Evolutionary conservation across 1,140 invertebrate genomes (phyloP), one percentile per base, ranked within the genome.

Genomic region (Drosophila rufa): DNA sequence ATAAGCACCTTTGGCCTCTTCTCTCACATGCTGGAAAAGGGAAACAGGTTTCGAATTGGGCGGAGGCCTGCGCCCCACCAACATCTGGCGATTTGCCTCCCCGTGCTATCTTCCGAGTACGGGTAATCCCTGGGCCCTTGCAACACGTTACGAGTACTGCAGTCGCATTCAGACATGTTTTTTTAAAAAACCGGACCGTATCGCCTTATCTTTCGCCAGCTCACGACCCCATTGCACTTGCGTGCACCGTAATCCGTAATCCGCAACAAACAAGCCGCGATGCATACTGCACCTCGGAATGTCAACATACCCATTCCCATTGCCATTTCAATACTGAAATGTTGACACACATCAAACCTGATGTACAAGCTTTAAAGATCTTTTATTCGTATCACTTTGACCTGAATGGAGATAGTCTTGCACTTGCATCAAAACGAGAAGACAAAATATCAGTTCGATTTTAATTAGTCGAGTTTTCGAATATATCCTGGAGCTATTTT

Each of bases 171-270:
- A 40, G 22, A 45, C 59, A 25, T 76, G 27, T 53, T 53, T 59
- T 38, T 53, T 69, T 12, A 69, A 38, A 19, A 70, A 70, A 51
- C 51, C 53, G 36, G 36, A 43, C 55, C 38, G 62, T 43, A 46
- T 14, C 22, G 40, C 51, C 46, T 79, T 79, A 79, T 79, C 76
- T 58, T 14, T 48, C 33, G 56, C 75, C 40, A 59, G 69, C 67
- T 67, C 50, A 59, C 67, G 74, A 78, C 67, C 79, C 60, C 47
- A 61, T 82, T 74, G 46, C 70, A 70, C 25, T 83, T 65, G 46
- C 68, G 43, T 40, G 48, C 19, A 45, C 43, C 43, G 17, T 71
- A 71, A 58, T 73, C 66, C 69, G 51, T 58, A 58, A 70, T 48
- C 65, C 66, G 36, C 40, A 25, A 6, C 57, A 62, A 53, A 60